phyloP scores from a whole-genome alignment of 2,797 vertebrate genomes.

The Lates japonicus region DNA sequence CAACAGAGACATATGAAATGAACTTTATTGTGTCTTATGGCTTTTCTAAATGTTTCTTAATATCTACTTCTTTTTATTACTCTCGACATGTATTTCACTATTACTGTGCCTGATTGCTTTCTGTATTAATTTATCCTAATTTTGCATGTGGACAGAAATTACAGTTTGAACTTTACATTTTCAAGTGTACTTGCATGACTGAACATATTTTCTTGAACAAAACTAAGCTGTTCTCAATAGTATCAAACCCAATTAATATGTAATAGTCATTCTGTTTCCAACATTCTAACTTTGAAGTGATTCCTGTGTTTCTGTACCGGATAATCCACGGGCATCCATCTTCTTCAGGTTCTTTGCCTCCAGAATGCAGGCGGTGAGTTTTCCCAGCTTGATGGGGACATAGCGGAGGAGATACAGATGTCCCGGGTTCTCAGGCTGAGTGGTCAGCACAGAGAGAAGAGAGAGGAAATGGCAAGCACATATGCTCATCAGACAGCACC shows the following conservation, averaged over 20 bases:
- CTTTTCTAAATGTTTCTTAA: neutral
- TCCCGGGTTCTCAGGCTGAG: constrained; percentile 98
- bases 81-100: neutral
- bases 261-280: neutral
- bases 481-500: constrained; percentile 21
- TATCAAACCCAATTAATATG: neutral
- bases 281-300: neutral
- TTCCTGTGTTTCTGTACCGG: constrained; percentile 87
- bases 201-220: neutral
- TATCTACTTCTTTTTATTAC: neutral
- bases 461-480: constrained; percentile 41
- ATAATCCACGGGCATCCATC: constrained; percentile 98
- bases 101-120: neutral
- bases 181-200: neutral
- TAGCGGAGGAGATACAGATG: constrained; percentile 99
- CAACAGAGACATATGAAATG: constrained; percentile 10
- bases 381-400: constrained; percentile 97
- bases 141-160: neutral
- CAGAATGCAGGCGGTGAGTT: constrained; percentile 97
- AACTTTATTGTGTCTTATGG: no score
- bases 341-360: constrained; percentile 99
- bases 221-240: neutral
- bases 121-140: neutral
- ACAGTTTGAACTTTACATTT: neutral
- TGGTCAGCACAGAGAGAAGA: constrained; percentile 11